These are phyloP conservation scores for Etheostoma cragini DNA, from an alignment of 2,113 vertebrate species.

Conservation along the genomic window DNA sequence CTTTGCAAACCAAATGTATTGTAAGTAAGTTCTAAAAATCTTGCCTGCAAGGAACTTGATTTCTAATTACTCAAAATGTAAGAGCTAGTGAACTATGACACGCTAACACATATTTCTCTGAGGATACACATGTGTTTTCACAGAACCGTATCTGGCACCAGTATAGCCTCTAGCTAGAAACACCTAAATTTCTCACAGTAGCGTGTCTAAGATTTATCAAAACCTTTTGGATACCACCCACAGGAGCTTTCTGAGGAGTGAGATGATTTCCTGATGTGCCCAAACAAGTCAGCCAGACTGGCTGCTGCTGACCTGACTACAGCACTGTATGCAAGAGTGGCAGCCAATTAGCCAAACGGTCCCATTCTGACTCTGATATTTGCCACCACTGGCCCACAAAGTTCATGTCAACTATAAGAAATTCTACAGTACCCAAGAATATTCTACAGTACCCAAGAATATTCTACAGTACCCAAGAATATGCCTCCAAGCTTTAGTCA, in stretches of 20 bases:
- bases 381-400: slow-evolving; percentile 3
- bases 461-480: background rate
- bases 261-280: slow-evolving; percentile 34
- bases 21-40: slow-evolving; percentile 6
- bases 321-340: background rate
- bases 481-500: background rate
- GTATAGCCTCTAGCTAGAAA: slow-evolving; percentile 52
- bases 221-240: slow-evolving; percentile 38
- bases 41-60: slow-evolving; percentile 37
- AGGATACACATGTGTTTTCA: slow-evolving; percentile 42
- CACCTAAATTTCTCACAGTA: slow-evolving; percentile 48
- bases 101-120: slow-evolving; percentile 63
- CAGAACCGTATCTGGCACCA: slow-evolving; percentile 35
- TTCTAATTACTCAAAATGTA: slow-evolving; percentile 36
- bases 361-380: slow-evolving; percentile 18
- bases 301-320: slow-evolving; percentile 7
- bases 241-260: slow-evolving; percentile 3
- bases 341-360: slow-evolving; percentile 25
- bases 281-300: slow-evolving; percentile 51
- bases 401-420: background rate
- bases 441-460: no score
- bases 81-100: slow-evolving; percentile 24
- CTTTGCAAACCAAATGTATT: slow-evolving; percentile 4
- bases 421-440: no score
- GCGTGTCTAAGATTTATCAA: slow-evolving; percentile 61